Evolutionary conservation across 2,113 vertebrate genomes (phyloP).

Genomic region (Amazona guildingii): DNA sequence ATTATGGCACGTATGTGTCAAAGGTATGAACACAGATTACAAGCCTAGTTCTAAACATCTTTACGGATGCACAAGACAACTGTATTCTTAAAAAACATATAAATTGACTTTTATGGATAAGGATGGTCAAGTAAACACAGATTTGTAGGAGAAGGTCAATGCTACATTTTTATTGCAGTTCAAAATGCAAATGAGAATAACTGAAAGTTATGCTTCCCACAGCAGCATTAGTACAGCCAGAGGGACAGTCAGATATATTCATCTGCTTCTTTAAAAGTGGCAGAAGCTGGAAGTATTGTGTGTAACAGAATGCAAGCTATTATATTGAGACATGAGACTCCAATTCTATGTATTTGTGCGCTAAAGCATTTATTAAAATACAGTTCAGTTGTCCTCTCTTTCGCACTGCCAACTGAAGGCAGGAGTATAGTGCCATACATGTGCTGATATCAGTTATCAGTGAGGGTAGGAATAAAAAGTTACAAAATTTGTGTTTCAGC

Average conservation of each 20-base stretch:
- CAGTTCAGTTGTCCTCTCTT: neutral
- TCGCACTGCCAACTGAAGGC: neutral
- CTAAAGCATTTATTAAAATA: neutral
- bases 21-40: accelerated
- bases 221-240: neutral
- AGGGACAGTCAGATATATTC: neutral
- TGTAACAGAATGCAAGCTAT: neutral
- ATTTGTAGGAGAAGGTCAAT: neutral
- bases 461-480: neutral
- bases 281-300: neutral
- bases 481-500: neutral
- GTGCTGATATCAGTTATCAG: neutral
- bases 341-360: neutral
- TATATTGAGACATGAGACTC: neutral
- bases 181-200: neutral
- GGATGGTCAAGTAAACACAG: neutral
- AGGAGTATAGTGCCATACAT: neutral
- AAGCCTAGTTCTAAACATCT: neutral
- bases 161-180: neutral
- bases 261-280: neutral
- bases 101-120: neutral
- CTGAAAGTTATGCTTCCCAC: neutral
- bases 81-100: neutral
- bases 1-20: accelerated
- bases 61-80: neutral